A percentile compares a stretch with the other conserved stretches of the same genome.
These are phyloP conservation scores for Python bivittatus DNA, from an alignment of 2,113 vertebrate genomes.

Conservation along the genomic window DNA sequence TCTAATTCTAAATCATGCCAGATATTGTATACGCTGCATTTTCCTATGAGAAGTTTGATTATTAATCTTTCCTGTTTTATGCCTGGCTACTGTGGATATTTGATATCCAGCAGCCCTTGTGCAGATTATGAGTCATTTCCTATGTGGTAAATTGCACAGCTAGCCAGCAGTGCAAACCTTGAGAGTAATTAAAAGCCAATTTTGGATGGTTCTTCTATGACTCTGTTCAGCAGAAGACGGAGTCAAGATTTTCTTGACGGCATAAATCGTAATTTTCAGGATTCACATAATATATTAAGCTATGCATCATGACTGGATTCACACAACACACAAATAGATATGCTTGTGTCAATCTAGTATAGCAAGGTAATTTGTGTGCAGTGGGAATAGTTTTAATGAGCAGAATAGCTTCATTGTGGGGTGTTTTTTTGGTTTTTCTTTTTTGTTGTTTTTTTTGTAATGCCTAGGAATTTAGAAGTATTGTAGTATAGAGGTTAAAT, in stretches of 20 bases:
- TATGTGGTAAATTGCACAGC: not conserved
- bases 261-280: not conserved
- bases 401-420: not conserved
- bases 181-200: not conserved
- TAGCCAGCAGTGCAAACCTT: not conserved
- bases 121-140: slow-evolving; percentile 37
- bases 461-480: not conserved
- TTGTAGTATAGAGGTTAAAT: not conserved
- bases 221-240: not conserved
- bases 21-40: slow-evolving; percentile 15
- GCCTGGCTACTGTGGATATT: slow-evolving; percentile 41
- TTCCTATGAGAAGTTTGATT: slow-evolving; percentile 57
- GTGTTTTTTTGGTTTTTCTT: not conserved
- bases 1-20: slow-evolving; percentile 41
- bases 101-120: slow-evolving; percentile 21
- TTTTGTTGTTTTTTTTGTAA: not conserved
- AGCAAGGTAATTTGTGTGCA: not conserved
- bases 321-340: not conserved
- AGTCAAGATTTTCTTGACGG: not conserved
- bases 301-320: not conserved
- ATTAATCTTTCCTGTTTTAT: slow-evolving; percentile 53
- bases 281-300: not conserved
- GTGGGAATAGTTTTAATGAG: not conserved
- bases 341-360: not conserved
- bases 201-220: not conserved